Evolutionary conservation across 2,888 invertebrate species (phyloP).

Genomic region (Scaptomyza reducta): DNA sequence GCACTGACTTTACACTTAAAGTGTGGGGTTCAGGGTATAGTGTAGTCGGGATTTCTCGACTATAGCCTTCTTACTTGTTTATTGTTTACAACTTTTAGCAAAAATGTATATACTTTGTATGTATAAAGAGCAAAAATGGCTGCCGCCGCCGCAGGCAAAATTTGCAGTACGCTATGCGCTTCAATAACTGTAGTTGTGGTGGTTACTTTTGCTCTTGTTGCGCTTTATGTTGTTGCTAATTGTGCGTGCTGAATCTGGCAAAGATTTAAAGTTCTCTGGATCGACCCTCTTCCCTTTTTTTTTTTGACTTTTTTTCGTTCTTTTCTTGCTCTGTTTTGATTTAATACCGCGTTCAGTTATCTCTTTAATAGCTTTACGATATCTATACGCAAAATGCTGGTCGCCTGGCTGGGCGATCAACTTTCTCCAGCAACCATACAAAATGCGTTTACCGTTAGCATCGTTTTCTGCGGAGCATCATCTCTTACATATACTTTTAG

Average conservation of each 20-base stretch:
- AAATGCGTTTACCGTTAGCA: constrained; percentile 44
- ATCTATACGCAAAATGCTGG: constrained; percentile 55
- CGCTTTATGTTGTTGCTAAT: constrained; percentile 29
- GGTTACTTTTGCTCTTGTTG: constrained; percentile 2
- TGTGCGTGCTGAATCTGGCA: constrained; percentile 23
- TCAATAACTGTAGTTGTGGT: constrained; percentile 21
- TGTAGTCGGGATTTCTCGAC: no score
- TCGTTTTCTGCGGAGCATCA: constrained; percentile 4
- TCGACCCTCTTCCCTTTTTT: constrained; percentile 8
- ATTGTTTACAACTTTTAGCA: constrained; percentile 37
- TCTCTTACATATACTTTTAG: constrained; percentile 63
- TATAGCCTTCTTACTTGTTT: no score
- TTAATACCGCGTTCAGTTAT: constrained; percentile 61
- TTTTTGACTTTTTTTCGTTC: background rate
- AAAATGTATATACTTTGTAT: constrained; percentile 1
- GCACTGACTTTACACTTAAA: no score
- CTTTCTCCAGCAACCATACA: constrained; percentile 36
- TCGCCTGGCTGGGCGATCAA: constrained; percentile 23
- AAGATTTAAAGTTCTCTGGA: constrained; percentile 23
- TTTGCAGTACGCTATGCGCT: constrained; percentile 20
- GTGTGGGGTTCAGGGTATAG: no score
- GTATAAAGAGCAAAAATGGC: constrained; percentile 21
- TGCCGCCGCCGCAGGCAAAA: constrained; percentile 19
- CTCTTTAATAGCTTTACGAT: constrained; percentile 77
- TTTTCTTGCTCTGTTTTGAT: constrained; percentile 55